Conservation (phyloP, 2,888 invertebrate genomes). For the Empis stercorea region DNA sequence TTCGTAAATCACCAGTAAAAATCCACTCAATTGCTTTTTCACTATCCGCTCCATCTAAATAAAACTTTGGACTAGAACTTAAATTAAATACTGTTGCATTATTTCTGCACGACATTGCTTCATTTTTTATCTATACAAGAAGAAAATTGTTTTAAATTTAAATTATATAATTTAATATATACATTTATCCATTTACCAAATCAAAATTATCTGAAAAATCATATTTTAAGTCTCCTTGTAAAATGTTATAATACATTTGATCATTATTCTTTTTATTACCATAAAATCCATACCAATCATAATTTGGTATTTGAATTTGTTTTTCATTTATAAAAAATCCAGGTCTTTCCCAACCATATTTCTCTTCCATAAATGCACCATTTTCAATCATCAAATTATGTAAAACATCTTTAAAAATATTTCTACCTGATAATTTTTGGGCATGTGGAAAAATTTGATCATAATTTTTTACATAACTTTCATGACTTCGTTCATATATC, state of each 20-base stretch:
- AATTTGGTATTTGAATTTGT: slow-evolving; percentile 36
- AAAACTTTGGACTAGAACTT: slow-evolving; percentile 82
- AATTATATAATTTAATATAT: background rate
- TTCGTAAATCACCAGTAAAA: slow-evolving; percentile 61
- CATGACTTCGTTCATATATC: slow-evolving; percentile 73
- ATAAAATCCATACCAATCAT: slow-evolving; percentile 80
- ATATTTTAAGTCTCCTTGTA: slow-evolving; percentile 67
- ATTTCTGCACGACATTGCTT: slow-evolving; percentile 65
- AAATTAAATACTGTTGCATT: slow-evolving; percentile 73
- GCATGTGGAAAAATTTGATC: slow-evolving; percentile 69
- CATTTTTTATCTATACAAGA: slow-evolving; percentile 69
- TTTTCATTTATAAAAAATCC: slow-evolving; percentile 57
- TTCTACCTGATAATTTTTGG: slow-evolving; percentile 68
- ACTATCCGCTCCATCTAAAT: slow-evolving; percentile 72
- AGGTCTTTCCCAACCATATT: slow-evolving; percentile 75
- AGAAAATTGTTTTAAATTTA: background rate
- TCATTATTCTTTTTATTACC: slow-evolving; percentile 52
- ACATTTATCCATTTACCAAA: slow-evolving; percentile 41
- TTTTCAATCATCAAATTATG: slow-evolving; percentile 49
- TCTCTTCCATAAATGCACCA: slow-evolving; percentile 80
- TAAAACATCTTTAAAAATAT: slow-evolving; percentile 52
- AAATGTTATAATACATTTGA: slow-evolving; percentile 51
- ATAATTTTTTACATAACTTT: slow-evolving; percentile 81
- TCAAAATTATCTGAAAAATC: slow-evolving; percentile 69
- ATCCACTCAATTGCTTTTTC: slow-evolving; percentile 70